These are phyloP conservation scores for Apis florea DNA, from an alignment of 1,140 invertebrate species.

Conservation along the genomic window DNA sequence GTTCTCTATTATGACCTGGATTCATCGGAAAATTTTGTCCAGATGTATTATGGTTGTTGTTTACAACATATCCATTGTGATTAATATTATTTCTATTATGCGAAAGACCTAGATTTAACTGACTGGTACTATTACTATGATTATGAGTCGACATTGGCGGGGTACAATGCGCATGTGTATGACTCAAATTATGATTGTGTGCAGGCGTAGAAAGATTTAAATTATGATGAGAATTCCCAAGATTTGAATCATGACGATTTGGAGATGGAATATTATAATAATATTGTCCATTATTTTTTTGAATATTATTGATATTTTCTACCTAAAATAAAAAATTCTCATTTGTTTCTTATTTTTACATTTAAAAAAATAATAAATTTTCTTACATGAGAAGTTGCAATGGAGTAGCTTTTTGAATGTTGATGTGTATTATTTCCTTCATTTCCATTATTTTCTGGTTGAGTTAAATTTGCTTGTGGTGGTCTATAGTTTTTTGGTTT, in stretches of 20 bases:
- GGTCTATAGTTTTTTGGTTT: constrained; percentile 95
- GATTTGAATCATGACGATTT: constrained; percentile 74
- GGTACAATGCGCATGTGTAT: constrained; percentile 82
- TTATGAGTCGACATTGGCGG: constrained; percentile 78
- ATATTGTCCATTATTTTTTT: constrained; percentile 80
- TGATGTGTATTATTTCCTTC: constrained; percentile 76
- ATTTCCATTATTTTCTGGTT: constrained; percentile 71
- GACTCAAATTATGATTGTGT: constrained; percentile 76
- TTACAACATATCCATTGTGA: constrained; percentile 66
- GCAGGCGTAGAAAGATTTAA: constrained; percentile 77
- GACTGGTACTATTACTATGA: constrained; percentile 80
- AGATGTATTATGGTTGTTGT: constrained; percentile 35
- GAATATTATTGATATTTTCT: constrained; percentile 71
- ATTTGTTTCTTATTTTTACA: neutral
- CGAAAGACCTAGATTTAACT: constrained; percentile 76
- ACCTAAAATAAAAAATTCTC: constrained; percentile 59
- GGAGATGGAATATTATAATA: constrained; percentile 83
- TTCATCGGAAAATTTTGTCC: constrained; percentile 28
- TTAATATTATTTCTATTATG: constrained; percentile 79
- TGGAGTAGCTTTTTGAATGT: constrained; percentile 79
- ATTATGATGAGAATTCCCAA: constrained; percentile 78
- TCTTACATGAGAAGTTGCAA: constrained; percentile 79
- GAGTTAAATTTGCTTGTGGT: constrained; percentile 79
- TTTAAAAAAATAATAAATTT: constrained; percentile 50
- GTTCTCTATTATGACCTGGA: constrained; percentile 80